These are phyloP conservation scores for Nowickia ferox DNA, from an alignment of 2,888 invertebrate species.

Conservation along the genomic window DNA sequence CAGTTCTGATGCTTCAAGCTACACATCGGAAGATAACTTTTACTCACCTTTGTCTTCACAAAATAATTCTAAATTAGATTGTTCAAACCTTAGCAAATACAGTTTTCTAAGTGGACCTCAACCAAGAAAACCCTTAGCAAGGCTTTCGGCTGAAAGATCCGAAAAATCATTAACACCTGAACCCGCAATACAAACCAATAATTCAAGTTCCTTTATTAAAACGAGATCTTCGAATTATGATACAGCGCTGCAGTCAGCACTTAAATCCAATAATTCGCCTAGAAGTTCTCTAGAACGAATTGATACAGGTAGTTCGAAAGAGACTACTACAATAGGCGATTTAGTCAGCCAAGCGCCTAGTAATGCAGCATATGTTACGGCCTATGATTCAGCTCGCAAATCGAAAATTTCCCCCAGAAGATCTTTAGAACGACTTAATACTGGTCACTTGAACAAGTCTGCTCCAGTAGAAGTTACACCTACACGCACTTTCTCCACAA, in stretches of 20 bases:
- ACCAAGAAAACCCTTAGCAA: conserved; percentile 74
- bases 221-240: conserved; percentile 14
- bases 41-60: conserved; percentile 75
- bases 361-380: conserved; percentile 41
- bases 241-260: background rate
- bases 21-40: conserved; percentile 73
- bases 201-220: background rate
- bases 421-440: conserved; percentile 28
- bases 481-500: conserved; percentile 48
- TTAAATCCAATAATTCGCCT: too few relatives aligned
- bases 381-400: background rate
- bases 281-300: conserved; percentile 31
- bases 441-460: background rate
- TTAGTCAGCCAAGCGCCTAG: background rate
- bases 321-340: background rate
- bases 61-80: conserved; percentile 72
- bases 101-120: conserved; percentile 74
- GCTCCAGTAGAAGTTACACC: conserved; percentile 18
- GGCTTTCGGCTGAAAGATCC: conserved; percentile 70
- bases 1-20: conserved; percentile 51
- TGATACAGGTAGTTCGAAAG: background rate
- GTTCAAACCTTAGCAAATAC: conserved; percentile 45
- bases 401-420: conserved; percentile 26
- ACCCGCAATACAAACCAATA: background rate
- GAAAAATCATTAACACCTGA: conserved; percentile 66